phyloP scores from a whole-genome alignment of 2,113 vertebrate genomes.

The Lamprologus tigripictilis region DNA sequence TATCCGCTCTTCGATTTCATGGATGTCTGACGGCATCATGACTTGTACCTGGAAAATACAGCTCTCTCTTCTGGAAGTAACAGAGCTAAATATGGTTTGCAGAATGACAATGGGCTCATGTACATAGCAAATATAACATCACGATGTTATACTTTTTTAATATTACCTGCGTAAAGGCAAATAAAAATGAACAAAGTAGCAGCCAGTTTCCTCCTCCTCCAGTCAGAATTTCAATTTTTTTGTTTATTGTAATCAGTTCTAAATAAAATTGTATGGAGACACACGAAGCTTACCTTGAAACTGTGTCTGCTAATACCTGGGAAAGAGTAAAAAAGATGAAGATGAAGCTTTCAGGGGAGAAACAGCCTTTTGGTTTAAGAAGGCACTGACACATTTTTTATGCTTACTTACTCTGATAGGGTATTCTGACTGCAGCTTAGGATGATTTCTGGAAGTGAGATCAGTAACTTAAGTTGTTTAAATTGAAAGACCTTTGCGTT shows the following conservation, averaged over 20 bases:
- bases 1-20: constrained; percentile 39
- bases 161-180: background rate
- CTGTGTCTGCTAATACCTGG: background rate
- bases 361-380: background rate
- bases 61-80: constrained; percentile 36
- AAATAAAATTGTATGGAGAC: background rate
- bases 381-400: background rate
- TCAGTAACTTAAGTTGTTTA: background rate
- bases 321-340: background rate
- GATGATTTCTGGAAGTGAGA: constrained; percentile 16
- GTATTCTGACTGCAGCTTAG: background rate
- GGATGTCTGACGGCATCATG: background rate
- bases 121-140: background rate
- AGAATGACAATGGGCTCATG: background rate
- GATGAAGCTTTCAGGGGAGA: background rate
- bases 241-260: background rate
- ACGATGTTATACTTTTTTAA: background rate
- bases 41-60: constrained; percentile 66
- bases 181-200: background rate
- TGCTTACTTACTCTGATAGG: constrained; percentile 7
- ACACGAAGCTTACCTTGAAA: constrained; percentile 27
- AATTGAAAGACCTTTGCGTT: background rate
- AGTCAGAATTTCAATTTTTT: rapidly evolving
- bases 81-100: background rate
- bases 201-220: background rate